Percentiles rank a stretch among this genome's conserved stretches.
phyloP scores from a whole-genome alignment of 2,888 invertebrate species.

The Halictus ligatus region DNA sequence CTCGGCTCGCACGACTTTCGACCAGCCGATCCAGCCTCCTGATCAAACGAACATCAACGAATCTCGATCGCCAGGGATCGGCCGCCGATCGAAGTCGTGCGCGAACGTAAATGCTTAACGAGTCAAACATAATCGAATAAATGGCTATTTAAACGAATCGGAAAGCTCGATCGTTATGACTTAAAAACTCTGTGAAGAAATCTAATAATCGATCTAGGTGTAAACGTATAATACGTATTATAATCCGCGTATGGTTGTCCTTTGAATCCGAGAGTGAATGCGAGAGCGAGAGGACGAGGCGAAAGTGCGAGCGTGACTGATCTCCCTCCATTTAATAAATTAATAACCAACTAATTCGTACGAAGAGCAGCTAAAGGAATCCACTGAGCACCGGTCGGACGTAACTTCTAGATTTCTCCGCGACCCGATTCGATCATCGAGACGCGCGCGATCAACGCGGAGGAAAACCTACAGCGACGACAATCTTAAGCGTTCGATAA shows the following conservation, averaged over 20 bases:
- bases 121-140: slow-evolving; percentile 8
- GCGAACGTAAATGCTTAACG: background rate
- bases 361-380: background rate
- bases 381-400: background rate
- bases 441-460: slow-evolving; percentile 8
- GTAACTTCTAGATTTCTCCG: background rate
- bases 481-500: slow-evolving; percentile 53
- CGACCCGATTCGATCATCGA: slow-evolving; percentile 5
- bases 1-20: background rate
- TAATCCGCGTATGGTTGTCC: background rate
- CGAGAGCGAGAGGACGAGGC: background rate
- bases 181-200: slow-evolving; percentile 15
- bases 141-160: slow-evolving; percentile 13
- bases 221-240: slow-evolving; percentile 20
- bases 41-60: background rate
- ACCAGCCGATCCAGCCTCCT: slow-evolving; percentile 1
- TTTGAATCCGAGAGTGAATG: background rate
- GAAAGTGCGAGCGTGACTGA: background rate
- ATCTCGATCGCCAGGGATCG: background rate
- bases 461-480: slow-evolving; percentile 50
- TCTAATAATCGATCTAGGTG: slow-evolving; percentile 9
- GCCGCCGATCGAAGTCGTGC: background rate
- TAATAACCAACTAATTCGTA: background rate
- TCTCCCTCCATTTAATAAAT: background rate
- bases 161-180: slow-evolving; percentile 14